Percentiles rank a stretch among this genome's conserved stretches.
These are phyloP conservation scores for Hermodice carunculata DNA, from an alignment of 2,888 invertebrate species.

Conservation along the genomic window DNA sequence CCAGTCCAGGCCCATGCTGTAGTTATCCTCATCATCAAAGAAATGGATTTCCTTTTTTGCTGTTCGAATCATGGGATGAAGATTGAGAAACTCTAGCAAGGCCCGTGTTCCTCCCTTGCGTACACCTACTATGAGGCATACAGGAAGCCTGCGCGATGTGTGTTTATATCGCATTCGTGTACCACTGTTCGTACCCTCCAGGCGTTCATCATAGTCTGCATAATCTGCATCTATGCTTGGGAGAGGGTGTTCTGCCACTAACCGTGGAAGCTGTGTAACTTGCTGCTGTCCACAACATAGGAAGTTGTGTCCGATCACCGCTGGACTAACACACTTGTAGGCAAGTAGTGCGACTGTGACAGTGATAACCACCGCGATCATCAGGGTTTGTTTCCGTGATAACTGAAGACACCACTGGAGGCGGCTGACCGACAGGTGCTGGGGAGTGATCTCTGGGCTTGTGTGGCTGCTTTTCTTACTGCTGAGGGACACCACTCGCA, in stretches of 20 bases:
- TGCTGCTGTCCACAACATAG: constrained; percentile 13
- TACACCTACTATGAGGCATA: constrained; percentile 69
- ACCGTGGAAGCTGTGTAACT: background rate
- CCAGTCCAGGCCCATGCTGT: constrained; percentile 93
- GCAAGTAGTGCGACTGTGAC: constrained; percentile 21
- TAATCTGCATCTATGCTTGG: background rate
- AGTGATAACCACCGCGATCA: constrained; percentile 14
- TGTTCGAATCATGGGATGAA: constrained; percentile 82
- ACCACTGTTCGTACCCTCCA: constrained; percentile 6
- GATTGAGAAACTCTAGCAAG: constrained; percentile 66
- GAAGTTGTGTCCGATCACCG: constrained; percentile 1
- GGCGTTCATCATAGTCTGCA: background rate
- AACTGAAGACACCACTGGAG: constrained; percentile 16
- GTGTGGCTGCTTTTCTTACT: no score
- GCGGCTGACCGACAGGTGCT: no score
- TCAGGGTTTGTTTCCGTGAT: constrained; percentile 12
- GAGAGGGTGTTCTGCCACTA: background rate
- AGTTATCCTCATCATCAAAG: constrained; percentile 89
- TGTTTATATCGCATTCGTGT: constrained; percentile 26
- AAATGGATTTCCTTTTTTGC: constrained; percentile 97
- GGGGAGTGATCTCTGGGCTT: no score
- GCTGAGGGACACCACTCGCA: no score
- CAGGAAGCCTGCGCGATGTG: constrained; percentile 62
- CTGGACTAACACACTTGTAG: constrained; percentile 25
- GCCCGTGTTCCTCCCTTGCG: constrained; percentile 70